Evolutionary conservation across 1,140 invertebrate species (phyloP), one percentile per base, ranked within the genome.

Genomic region (Leptonema lineaticorne): DNA sequence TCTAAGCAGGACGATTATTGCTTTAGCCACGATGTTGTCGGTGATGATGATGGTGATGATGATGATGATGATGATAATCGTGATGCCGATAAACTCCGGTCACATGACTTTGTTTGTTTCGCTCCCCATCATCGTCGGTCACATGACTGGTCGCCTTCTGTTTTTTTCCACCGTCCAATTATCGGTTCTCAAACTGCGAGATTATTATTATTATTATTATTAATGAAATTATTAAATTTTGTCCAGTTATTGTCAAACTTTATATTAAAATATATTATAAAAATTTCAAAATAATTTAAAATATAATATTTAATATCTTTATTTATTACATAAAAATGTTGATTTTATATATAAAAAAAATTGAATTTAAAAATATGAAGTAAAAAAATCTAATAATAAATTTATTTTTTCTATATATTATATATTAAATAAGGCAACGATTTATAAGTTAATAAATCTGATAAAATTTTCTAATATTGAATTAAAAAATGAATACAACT

Each of bases 21-120:
- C n/a, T n/a, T n/a, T n/a, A n/a, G n/a, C n/a, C n/a, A n/a, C n/a
- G n/a, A n/a, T n/a, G n/a, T n/a, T n/a, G n/a, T n/a, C n/a, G n/a
- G n/a, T n/a, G n/a, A 45, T 45, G 11, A 16, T 45, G 37, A 45
- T 16, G 29, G 11, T 11, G 29, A 33, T 16, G 14, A 45, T 45
- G 37, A 45, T 45, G 20, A 53, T 24, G 50, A 50, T 24, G 46
- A 53, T 24, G 22, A 6, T 24, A 7, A 53, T 53, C 22, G 14
- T 26, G 50, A 53, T 14, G 50, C 22, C 27, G 50, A 53, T 53
- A 53, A 48, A 24, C 50, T 24, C 24, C 50, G 50, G 50, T 53
- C 50, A 53, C 50, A 53, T 53, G 50, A 53, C 24, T 26, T 18
- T 11, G 22, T 26, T 16, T 11, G 22, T 26, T 14, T 41, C 16